Evolutionary conservation across 2,113 vertebrate species (phyloP), one percentile per base, ranked within the genome.

Genomic region (Otis tarda): DNA sequence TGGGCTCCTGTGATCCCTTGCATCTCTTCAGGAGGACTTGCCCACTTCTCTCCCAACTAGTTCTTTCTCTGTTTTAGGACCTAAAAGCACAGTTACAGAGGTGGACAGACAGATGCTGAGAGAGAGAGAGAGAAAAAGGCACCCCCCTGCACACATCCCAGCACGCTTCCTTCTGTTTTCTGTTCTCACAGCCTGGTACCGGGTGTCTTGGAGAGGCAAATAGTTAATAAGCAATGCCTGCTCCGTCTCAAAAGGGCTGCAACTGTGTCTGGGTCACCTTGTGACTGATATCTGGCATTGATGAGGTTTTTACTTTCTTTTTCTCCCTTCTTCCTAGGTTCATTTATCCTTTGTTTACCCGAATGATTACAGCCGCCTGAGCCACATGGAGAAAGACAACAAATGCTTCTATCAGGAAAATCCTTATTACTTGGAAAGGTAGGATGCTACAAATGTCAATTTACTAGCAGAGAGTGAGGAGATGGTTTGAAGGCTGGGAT

Each of bases 321-420:
- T 60, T 59, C 87, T 83, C 75, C 11, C 31, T 67, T 90, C 13
- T 79, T 69, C 67, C 65, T 94, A 99, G 99, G 98, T 99, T 55
- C 98, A 98, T 84, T 94, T 99, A 90, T 98, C 99, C 76, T 99
- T 98, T 61, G 95, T 99, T 93, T 99, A 99, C 87, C 99, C 99
- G 11, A 99, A 99, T 60, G 99, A 99, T 97, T 99, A 98, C 88
- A 99, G 98, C 31, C 98, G 99, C 20, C 98, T 99, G 83, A 99
- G 98, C 68, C 99, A 99, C 97, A 99, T 99, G 99, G 99, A 99
- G 91, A 97, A 96, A 25, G 98, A 98, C 24, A 98, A 98, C 94
- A 99, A 98, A 76, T 99, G 99, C 94, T 99, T 99, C 96, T 99
- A 99, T 95, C 98, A 97, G 23, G 98, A 98, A 87, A 98, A 94